A percentile compares a stretch with the other conserved stretches of the same genome.
phyloP scores from a whole-genome alignment of 2,888 invertebrate species.

The Vanessa cardui region DNA sequence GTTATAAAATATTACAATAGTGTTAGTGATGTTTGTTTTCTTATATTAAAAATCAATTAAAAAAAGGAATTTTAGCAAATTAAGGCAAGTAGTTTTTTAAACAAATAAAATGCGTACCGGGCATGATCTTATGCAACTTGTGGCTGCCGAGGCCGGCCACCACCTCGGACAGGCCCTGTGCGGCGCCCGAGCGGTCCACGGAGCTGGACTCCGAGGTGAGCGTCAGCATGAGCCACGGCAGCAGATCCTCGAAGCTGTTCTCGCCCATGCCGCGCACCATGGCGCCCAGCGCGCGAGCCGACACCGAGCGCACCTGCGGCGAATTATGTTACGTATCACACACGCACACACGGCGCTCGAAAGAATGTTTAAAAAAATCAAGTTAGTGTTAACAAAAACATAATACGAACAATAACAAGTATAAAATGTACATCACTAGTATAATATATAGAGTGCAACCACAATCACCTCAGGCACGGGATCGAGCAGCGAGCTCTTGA shows the following conservation, averaged over 20 bases:
- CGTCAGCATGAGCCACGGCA: conserved; percentile 99
- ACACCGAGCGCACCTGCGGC: conserved; percentile 92
- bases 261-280: conserved; percentile 99
- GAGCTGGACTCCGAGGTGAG: conserved; percentile 97
- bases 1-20: too few species aligned
- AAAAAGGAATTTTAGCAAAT: too few species aligned
- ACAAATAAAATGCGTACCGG: conserved; percentile 71
- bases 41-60: too few species aligned
- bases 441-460: too few species aligned
- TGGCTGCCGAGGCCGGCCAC: conserved; percentile 97
- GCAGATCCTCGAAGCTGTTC: conserved; percentile 95
- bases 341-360: too few species aligned
- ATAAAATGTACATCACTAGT: not conserved
- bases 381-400: too few species aligned
- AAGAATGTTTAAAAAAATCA: too few species aligned
- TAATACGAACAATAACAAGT: not conserved
- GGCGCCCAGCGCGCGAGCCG: conserved; percentile 97
- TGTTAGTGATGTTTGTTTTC: too few species aligned
- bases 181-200: conserved; percentile 97
- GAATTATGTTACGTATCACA: not conserved
- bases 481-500: conserved; percentile 97
- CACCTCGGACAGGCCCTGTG: conserved; percentile 98
- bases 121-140: conserved; percentile 98
- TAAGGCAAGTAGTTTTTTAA: too few species aligned
- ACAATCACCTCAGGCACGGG: conserved; percentile 94